These are phyloP conservation scores for Chiloscyllium plagiosum DNA, from an alignment of 2,113 vertebrate species.

Conservation along the genomic window DNA sequence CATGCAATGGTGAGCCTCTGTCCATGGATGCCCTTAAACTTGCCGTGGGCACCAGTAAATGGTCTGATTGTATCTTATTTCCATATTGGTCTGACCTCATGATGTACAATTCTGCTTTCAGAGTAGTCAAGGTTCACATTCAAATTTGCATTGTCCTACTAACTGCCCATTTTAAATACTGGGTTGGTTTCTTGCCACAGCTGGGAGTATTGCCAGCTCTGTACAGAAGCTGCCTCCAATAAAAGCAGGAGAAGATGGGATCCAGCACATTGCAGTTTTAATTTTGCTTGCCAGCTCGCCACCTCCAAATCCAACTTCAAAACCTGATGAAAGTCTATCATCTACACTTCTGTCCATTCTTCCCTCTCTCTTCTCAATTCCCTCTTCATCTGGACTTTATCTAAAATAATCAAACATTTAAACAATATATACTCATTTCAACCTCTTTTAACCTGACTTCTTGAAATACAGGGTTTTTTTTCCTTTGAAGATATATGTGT, in stretches of 20 bases:
- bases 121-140: not conserved
- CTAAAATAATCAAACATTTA: not conserved
- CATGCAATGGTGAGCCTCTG: not conserved
- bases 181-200: too few species aligned
- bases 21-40: not conserved
- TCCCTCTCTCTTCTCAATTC: not conserved
- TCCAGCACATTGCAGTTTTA: not conserved
- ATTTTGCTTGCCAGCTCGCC: too few species aligned
- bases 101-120: not conserved
- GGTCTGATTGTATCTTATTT: not conserved
- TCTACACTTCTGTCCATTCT: not conserved
- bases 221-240: not conserved
- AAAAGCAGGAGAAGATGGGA: not conserved
- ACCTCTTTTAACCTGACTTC: not conserved
- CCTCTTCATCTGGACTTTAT: not conserved
- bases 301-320: not conserved
- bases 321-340: not conserved
- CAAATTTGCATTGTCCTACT: not conserved
- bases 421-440: not conserved
- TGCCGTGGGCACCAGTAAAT: not conserved
- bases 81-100: not conserved
- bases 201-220: too few species aligned
- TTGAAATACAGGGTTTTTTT: not conserved
- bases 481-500: not conserved
- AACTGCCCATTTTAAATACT: too few species aligned